Percentiles rank a stretch among this genome's conserved stretches.
Evolutionary conservation across 2,888 invertebrate genomes (phyloP).

Genomic region (Odontocerum albicorne): DNA sequence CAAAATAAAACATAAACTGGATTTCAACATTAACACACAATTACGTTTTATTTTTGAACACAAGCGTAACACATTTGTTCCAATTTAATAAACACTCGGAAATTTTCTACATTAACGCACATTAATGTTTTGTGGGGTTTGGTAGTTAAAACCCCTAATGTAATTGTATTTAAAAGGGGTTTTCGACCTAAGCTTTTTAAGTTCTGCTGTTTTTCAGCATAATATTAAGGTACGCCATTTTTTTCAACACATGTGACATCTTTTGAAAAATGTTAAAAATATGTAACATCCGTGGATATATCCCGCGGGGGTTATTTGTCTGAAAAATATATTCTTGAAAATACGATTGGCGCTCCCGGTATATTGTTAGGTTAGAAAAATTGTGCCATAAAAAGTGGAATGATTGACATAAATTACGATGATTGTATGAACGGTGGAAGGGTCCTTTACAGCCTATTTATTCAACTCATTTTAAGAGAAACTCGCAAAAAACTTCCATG

Average conservation of each 20-base stretch:
- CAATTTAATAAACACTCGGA: no score
- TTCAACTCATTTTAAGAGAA: background rate
- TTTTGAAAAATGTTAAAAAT: constrained; percentile 20
- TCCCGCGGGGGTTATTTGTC: constrained; percentile 26
- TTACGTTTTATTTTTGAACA: no score
- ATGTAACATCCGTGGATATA: constrained; percentile 18
- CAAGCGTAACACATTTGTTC: no score
- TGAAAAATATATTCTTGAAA: constrained; percentile 28
- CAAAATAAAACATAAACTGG: no score
- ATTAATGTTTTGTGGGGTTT: no score
- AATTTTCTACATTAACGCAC: no score
- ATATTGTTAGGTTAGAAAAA: constrained; percentile 17
- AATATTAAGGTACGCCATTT: constrained; percentile 12
- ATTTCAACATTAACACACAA: no score
- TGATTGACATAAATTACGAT: constrained; percentile 22
- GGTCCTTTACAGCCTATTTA: constrained; percentile 1
- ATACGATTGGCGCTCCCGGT: constrained; percentile 18
- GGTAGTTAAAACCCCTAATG: no score
- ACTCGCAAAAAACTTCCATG: no score
- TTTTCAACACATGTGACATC: constrained; percentile 19
- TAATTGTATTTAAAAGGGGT: no score
- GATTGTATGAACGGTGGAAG: constrained; percentile 13
- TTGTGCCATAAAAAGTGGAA: constrained; percentile 19
- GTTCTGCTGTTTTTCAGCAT: constrained; percentile 3
- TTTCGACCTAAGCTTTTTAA: no score